Conservation (phyloP, 2,888 invertebrate genomes). For the Folsomia candida region DNA sequence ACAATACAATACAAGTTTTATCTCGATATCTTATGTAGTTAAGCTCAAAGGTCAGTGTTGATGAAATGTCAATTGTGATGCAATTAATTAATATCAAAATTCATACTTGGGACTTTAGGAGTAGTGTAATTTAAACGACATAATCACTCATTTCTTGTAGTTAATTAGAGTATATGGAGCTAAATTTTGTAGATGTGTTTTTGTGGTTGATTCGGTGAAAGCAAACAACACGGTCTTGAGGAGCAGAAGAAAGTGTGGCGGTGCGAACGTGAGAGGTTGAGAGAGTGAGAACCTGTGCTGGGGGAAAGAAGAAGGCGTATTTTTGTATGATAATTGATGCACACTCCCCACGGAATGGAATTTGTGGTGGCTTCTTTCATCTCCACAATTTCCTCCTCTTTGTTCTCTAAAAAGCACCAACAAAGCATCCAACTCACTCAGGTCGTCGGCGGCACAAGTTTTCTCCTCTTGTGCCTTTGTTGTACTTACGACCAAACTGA, state of each 20-base stretch:
- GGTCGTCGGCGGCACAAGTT: background rate
- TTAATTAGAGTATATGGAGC: too few relatives aligned
- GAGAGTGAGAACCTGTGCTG: too few relatives aligned
- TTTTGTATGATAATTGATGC: slow-evolving; percentile 6
- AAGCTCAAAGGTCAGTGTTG: background rate
- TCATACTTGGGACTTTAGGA: too few relatives aligned
- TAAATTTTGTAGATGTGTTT: too few relatives aligned
- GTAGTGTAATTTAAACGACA: too few relatives aligned
- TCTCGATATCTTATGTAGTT: too few relatives aligned
- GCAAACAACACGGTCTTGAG: too few relatives aligned
- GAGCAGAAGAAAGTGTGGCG: background rate
- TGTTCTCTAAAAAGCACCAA: background rate
- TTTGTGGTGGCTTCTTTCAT: slow-evolving; percentile 2
- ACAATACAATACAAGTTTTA: too few relatives aligned
- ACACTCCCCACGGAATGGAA: slow-evolving; percentile 1
- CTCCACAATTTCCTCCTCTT: slow-evolving; percentile 3
- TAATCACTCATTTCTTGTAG: too few relatives aligned
- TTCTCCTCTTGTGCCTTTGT: background rate
- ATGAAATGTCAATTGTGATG: background rate
- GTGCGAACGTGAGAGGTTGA: background rate
- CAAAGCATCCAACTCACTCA: background rate
- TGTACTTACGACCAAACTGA: background rate
- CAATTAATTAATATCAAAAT: too few relatives aligned
- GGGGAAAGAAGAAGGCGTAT: background rate
- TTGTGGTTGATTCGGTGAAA: too few relatives aligned